Base-by-base conservation (phyloP, 2,888 invertebrate species). In the Aspidiotus destructor region DNA sequence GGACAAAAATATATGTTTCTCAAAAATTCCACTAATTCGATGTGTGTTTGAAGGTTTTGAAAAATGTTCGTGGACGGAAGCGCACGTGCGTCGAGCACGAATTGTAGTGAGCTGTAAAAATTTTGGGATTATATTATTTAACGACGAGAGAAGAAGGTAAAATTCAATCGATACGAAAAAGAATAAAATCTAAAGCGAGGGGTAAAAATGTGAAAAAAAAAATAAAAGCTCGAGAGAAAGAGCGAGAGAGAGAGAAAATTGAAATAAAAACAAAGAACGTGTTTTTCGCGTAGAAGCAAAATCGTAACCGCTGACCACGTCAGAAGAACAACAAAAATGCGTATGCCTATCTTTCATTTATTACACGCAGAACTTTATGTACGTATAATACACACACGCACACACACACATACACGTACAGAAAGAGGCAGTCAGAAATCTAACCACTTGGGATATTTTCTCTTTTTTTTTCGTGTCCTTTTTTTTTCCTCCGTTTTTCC, bases 401-500 rank as follows among this genome's bases (percentile, higher is more conserved):
- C 17, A 55, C 41, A 52, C 67, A 58, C 57, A 58, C 41, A 2
- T 44, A 57, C 55, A 58, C 42, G n/a, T 42, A 40, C 65, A 65
- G 5, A 28, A 28, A 28, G 28, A 28, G 28, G 28, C 28, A 28
- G 28, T 54, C 6, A 55, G 17, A 48, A 67, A 67, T 60, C 17
- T 67, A 67, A 60, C 60, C 67, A 67, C 67, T 67, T 67, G 67
- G 67, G 67, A 67, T 67, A 67, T 67, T 67, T 67, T 60, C 65
- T 44, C 48, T 67, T 48, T 64, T 67, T 64, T 64, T 64, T 64
- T 63, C 53, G 17, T 55, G 41, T 55, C 28, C 57, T 64, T 55
- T 64, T 41, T 55, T 42, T 64, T 55, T 64, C 57, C 55, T n/a
- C 17, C n/a, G 10, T 9, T 13, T 54, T 54, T 54, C 15, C 55